Conservation (phyloP, 2,888 invertebrate genomes). For the Panopea generosa region DNA sequence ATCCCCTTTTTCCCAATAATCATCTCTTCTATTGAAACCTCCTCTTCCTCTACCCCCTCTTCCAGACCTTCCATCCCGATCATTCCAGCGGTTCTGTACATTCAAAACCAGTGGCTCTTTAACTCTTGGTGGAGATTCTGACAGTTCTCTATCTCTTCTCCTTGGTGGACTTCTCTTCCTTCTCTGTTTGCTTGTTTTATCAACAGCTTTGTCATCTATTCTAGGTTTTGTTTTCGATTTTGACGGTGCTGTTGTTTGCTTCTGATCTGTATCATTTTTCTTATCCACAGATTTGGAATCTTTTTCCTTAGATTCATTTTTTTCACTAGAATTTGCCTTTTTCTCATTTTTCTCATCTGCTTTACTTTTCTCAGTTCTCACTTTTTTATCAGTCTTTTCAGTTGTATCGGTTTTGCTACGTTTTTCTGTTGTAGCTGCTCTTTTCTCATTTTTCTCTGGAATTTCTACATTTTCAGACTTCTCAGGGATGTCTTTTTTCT, state of each 20-base stretch:
- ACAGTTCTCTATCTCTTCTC: slow-evolving; percentile 22
- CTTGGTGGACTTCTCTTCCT: slow-evolving; percentile 24
- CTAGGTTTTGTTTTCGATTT: background rate
- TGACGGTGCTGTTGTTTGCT: background rate
- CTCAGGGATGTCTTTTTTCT: background rate
- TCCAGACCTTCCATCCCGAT: slow-evolving; percentile 43
- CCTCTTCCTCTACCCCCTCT: slow-evolving; percentile 38
- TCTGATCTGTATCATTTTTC: background rate
- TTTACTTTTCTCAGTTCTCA: background rate
- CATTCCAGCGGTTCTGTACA: slow-evolving; percentile 24
- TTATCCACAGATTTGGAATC: no score
- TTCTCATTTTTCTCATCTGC: slow-evolving; percentile 17
- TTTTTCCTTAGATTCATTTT: no score
- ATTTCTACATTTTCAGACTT: no score
- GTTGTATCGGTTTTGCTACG: no score
- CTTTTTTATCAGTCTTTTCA: no score
- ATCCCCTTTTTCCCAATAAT: slow-evolving; percentile 13
- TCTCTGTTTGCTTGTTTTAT: slow-evolving; percentile 16
- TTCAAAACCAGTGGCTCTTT: slow-evolving; percentile 54
- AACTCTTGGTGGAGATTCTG: slow-evolving; percentile 58
- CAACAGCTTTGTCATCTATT: no score
- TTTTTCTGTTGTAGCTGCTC: slow-evolving; percentile 3
- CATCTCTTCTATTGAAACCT: slow-evolving; percentile 2
- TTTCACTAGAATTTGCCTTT: slow-evolving; percentile 1
- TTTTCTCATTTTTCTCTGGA: no score